These are phyloP conservation scores for Dryocosmus kuriphilus DNA, from an alignment of 2,888 invertebrate species.

Conservation along the genomic window DNA sequence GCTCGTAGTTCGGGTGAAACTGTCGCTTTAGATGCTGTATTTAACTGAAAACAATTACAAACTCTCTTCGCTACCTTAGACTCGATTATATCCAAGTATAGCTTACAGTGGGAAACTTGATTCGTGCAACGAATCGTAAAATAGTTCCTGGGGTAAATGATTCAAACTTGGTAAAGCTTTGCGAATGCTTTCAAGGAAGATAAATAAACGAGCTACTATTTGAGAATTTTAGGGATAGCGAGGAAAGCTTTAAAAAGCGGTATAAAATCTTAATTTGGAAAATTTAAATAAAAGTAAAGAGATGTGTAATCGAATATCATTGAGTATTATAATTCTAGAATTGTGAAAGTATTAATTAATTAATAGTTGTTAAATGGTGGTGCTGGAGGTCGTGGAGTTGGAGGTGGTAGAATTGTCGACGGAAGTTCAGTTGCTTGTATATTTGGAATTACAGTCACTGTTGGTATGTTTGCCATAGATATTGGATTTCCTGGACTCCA, in stretches of 20 bases:
- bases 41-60: constrained; percentile 48
- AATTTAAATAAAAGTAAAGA: too few relatives aligned
- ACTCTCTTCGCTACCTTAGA: constrained; percentile 31
- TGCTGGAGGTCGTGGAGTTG: background rate
- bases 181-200: too few relatives aligned
- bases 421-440: constrained; percentile 13
- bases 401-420: background rate
- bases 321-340: too few relatives aligned
- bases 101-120: background rate
- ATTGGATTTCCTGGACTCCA: background rate
- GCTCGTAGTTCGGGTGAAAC: background rate
- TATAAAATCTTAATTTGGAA: background rate
- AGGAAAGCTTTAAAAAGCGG: background rate
- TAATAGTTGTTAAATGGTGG: background rate
- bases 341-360: too few relatives aligned
- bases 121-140: constrained; percentile 29
- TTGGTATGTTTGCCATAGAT: background rate
- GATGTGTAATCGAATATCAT: too few relatives aligned
- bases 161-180: background rate
- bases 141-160: background rate
- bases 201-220: background rate
- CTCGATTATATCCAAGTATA: constrained; percentile 11
- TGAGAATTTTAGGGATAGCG: background rate
- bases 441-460: constrained; percentile 1
- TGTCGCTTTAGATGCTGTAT: background rate